These are phyloP conservation scores for Archocentrus centrarchus DNA, from an alignment of 2,113 vertebrate species.

Conservation along the genomic window DNA sequence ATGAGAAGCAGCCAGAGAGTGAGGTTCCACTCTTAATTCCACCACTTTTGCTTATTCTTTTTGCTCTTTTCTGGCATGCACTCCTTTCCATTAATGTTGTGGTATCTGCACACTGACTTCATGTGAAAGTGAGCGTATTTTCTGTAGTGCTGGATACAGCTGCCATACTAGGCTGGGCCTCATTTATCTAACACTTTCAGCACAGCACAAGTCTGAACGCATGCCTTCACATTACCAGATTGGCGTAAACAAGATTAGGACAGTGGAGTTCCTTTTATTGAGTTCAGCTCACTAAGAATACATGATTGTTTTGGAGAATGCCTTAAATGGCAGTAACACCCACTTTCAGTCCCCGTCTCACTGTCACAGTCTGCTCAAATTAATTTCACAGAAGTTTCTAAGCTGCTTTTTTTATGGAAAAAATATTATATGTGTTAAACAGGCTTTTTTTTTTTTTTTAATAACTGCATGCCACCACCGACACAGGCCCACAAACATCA, in stretches of 20 bases:
- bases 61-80: not conserved
- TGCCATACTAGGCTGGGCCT: not conserved
- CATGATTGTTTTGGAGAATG: not conserved
- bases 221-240: not conserved
- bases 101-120: not conserved
- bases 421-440: too few relatives aligned
- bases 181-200: not conserved
- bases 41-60: slow-evolving; percentile 1
- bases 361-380: not conserved
- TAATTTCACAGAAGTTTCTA: not conserved
- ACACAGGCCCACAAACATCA: not conserved
- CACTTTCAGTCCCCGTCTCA: not conserved
- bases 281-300: not conserved
- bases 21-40: slow-evolving; percentile 73
- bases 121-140: slow-evolving; percentile 4
- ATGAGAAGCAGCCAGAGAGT: slow-evolving; percentile 99
- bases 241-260: not conserved
- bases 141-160: not conserved
- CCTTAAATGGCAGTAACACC: not conserved
- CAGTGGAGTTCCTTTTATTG: not conserved
- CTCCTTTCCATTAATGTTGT: not conserved
- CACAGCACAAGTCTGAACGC: too few relatives aligned
- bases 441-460: not conserved
- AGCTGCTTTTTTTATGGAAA: not conserved
- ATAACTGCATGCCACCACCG: not conserved